Conservation (phyloP, 2,113 vertebrate species). For the Psittacus erithacus region DNA sequence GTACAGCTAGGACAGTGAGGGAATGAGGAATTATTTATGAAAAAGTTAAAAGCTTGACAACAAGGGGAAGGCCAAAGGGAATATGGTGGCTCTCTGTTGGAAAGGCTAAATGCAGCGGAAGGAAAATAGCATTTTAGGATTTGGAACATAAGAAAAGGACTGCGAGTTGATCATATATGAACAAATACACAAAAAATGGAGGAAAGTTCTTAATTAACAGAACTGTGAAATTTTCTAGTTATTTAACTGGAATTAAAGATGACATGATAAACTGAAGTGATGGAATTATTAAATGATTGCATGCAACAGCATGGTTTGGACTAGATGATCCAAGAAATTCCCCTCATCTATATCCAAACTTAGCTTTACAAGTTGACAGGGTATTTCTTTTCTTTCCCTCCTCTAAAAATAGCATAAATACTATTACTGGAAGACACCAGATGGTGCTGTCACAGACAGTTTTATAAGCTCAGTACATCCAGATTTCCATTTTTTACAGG, state of each 20-base stretch:
- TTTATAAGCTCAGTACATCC: background rate
- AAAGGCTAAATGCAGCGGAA: background rate
- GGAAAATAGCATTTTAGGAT: background rate
- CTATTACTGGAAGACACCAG: background rate
- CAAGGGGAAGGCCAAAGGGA: rapidly evolving
- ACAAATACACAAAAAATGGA: background rate
- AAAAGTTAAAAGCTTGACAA: background rate
- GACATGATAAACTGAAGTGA: background rate
- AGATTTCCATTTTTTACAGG: background rate
- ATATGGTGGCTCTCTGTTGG: background rate
- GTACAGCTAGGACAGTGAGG: background rate
- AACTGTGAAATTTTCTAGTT: background rate
- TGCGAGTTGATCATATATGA: background rate
- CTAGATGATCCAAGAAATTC: background rate
- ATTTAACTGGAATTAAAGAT: background rate
- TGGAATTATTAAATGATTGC: background rate
- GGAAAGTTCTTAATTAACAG: background rate
- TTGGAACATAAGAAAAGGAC: background rate
- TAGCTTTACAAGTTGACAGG: background rate
- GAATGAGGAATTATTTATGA: background rate
- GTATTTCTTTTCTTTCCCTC: background rate
- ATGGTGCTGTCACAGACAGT: background rate
- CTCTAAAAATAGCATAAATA: background rate
- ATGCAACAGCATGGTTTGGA: background rate
- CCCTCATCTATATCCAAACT: background rate